phyloP scores from a whole-genome alignment of 2,113 vertebrate species.

The Trematomus loennbergii region DNA sequence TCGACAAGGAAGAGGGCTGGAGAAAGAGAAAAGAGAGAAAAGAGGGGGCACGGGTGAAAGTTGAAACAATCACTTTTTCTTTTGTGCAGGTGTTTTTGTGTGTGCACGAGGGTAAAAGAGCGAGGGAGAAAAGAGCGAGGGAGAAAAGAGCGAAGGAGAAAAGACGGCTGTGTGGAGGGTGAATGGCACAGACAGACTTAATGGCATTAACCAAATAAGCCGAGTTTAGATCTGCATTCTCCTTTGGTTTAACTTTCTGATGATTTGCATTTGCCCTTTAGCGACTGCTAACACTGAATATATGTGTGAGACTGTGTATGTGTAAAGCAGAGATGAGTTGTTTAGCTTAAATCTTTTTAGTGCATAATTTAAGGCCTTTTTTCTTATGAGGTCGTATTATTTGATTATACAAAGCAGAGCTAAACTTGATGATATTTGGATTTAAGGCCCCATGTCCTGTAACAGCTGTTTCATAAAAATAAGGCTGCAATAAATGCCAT shows the following conservation, averaged over 20 bases:
- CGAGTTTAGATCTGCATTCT: conserved; percentile 61
- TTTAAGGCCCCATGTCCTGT: neutral
- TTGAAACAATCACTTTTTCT: conserved; percentile 78
- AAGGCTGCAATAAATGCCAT: neutral
- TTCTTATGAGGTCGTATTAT: neutral
- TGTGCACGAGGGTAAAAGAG: conserved; percentile 27
- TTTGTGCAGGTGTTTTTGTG: conserved; percentile 75
- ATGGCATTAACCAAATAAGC: conserved; percentile 79
- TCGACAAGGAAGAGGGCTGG: conserved; percentile 60
- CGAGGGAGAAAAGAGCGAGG: neutral
- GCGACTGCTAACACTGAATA: conserved; percentile 21
- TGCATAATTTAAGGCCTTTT: neutral
- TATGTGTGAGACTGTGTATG: neutral
- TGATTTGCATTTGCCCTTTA: conserved; percentile 77
- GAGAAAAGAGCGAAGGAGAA: conserved; percentile 6
- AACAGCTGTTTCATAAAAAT: neutral
- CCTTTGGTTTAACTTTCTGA: conserved; percentile 69
- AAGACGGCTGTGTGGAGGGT: conserved; percentile 24
- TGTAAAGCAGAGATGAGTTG: neutral
- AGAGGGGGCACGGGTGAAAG: conserved; percentile 55
- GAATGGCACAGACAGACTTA: conserved; percentile 61
- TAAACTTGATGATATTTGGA: neutral
- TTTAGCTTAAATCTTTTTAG: neutral
- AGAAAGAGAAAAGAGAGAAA: conserved; percentile 29
- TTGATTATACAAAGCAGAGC: neutral